phyloP scores from a whole-genome alignment of 2,888 invertebrate genomes.

The Tenthredo livida region DNA sequence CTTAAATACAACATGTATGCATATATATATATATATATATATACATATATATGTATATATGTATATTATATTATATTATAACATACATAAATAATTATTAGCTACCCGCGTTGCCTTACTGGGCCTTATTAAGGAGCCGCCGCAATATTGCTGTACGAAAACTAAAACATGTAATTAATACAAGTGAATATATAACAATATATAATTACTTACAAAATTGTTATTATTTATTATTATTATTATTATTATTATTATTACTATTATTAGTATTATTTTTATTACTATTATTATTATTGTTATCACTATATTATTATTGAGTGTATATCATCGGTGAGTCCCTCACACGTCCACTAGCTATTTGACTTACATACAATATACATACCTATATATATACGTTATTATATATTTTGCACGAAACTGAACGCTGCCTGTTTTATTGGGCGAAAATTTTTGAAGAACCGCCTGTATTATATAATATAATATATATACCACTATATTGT shows the following conservation, averaged over 20 bases:
- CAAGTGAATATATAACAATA: neutral
- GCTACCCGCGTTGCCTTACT: conserved; percentile 77
- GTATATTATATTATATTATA: conserved; percentile 24
- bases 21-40: neutral
- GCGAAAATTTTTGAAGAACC: neutral
- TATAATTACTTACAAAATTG: conserved; percentile 1
- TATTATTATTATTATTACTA: neutral
- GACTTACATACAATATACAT: too few species aligned
- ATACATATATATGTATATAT: neutral
- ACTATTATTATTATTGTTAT: too few species aligned
- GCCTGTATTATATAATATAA: neutral
- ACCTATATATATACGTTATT: too few species aligned
- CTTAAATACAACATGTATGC: neutral
- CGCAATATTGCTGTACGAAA: conserved; percentile 47
- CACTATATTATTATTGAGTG: neutral
- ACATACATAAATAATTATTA: conserved; percentile 30
- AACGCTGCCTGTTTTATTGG: neutral
- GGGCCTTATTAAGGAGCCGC: conserved; percentile 75
- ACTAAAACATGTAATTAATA: conserved; percentile 11
- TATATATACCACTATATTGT: neutral
- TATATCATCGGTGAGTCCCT: too few species aligned
- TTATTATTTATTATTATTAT: neutral
- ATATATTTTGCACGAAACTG: neutral
- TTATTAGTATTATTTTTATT: neutral
- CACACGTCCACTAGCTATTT: too few species aligned